A percentile compares a stretch with the other conserved stretches of the same genome.
These are phyloP conservation scores for Tubulanus polymorphus DNA, from an alignment of 2,888 invertebrate species.

Conservation along the genomic window DNA sequence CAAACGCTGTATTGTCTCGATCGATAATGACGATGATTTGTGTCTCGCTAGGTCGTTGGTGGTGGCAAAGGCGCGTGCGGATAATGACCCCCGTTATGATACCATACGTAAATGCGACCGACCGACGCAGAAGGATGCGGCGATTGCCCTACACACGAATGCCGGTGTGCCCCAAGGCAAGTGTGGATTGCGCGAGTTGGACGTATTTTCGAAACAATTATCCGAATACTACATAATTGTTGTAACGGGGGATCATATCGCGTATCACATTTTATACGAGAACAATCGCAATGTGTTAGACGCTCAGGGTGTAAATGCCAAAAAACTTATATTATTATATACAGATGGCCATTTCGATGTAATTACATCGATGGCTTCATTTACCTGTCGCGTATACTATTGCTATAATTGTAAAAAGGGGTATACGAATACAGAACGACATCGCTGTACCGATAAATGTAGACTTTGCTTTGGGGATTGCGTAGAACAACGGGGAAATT, in stretches of 20 bases:
- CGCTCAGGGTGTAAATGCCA: background rate
- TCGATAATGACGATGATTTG: background rate
- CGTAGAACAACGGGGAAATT: background rate
- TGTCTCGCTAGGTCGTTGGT: background rate
- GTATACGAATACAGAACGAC: background rate
- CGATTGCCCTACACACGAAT: too few relatives aligned
- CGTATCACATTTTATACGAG: too few relatives aligned
- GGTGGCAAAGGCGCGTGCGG: background rate
- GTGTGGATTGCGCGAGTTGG: too few relatives aligned
- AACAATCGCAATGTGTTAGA: too few relatives aligned
- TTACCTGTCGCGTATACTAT: background rate
- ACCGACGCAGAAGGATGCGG: too few relatives aligned
- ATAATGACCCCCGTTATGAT: too few relatives aligned
- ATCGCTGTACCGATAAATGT: background rate
- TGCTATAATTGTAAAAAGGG: background rate
- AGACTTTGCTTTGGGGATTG: background rate
- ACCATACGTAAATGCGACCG: too few relatives aligned
- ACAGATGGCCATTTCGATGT: background rate
- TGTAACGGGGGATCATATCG: too few relatives aligned
- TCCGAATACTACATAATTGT: too few relatives aligned
- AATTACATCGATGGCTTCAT: background rate
- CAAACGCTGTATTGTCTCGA: background rate
- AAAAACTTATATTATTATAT: background rate
- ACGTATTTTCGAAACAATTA: too few relatives aligned
- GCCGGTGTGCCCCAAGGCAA: too few relatives aligned